Evolutionary conservation across 1,140 invertebrate species (phyloP).

Genomic region (Thaumetopoea pityocampa): DNA sequence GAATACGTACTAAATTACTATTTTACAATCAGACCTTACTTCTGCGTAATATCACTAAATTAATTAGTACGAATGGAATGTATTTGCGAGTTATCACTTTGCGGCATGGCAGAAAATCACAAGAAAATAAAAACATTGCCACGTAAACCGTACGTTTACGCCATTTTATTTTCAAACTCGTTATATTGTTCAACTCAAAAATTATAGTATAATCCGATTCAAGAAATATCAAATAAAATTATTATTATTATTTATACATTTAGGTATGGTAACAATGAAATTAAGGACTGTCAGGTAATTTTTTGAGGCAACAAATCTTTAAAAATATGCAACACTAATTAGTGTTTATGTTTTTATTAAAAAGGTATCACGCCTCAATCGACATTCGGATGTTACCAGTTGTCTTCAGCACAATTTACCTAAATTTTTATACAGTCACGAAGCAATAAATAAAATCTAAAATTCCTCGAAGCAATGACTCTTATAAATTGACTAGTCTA

Average conservation of each 20-base stretch:
- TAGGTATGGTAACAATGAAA: conserved; percentile 67
- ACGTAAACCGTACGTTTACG: conserved; percentile 7
- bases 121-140: conserved; percentile 16
- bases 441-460: conserved; percentile 67
- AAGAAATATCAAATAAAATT: conserved; percentile 26
- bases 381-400: conserved; percentile 10
- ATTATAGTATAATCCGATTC: conserved; percentile 23
- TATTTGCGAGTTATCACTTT: conserved; percentile 58
- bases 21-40: conserved; percentile 70
- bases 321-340: conserved; percentile 1
- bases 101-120: conserved; percentile 44
- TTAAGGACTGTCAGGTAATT: conserved; percentile 33
- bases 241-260: conserved; percentile 44
- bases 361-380: conserved; percentile 14
- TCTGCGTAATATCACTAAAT: conserved; percentile 51
- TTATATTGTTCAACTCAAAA: conserved; percentile 16
- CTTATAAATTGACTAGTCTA: conserved; percentile 71
- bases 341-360: conserved; percentile 4
- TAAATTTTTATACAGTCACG: conserved; percentile 23
- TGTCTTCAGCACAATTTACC: conserved; percentile 24
- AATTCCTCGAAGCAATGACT: conserved; percentile 43
- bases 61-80: conserved; percentile 58
- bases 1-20: conserved; percentile 65
- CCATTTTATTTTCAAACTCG: conserved; percentile 9
- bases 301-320: conserved; percentile 7